phyloP scores from a whole-genome alignment of 2,113 vertebrate species.

The Rattus norvegicus region DNA sequence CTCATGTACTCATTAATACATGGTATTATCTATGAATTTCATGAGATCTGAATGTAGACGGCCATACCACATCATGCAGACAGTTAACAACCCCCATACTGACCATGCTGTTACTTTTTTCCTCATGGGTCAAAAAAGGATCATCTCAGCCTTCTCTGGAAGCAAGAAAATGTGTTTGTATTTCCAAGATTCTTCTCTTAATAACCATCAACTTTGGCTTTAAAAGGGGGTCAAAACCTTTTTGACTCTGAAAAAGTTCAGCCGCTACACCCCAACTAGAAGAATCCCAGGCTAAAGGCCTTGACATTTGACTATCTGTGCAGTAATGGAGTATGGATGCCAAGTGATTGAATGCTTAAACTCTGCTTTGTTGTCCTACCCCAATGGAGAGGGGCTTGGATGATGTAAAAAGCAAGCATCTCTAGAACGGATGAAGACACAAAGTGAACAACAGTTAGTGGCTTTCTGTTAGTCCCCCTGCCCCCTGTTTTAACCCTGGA shows the following conservation, averaged over 20 bases:
- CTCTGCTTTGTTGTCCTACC: slow-evolving; percentile 24
- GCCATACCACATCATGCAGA: background rate
- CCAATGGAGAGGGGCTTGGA: background rate
- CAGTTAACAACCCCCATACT: background rate
- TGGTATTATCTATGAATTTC: background rate
- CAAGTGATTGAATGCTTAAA: slow-evolving; percentile 53
- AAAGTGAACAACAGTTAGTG: background rate
- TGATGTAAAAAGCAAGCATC: slow-evolving; percentile 14
- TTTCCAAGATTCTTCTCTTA: background rate
- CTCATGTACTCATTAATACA: no score
- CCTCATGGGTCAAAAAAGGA: background rate
- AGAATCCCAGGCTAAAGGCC: slow-evolving; percentile 16
- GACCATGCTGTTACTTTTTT: background rate
- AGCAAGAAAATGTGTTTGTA: background rate
- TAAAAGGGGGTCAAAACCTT: background rate
- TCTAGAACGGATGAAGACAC: slow-evolving; percentile 1
- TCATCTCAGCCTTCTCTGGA: background rate
- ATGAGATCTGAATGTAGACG: background rate
- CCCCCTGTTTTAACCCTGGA: background rate
- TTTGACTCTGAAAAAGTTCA: slow-evolving; percentile 40
- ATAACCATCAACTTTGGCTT: background rate
- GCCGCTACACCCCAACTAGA: background rate
- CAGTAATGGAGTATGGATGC: background rate
- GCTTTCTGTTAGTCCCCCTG: background rate
- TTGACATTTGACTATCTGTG: slow-evolving; percentile 59